phyloP scores from a whole-genome alignment of 2,797 vertebrate species.

The Tympanoctomys barrerae region DNA sequence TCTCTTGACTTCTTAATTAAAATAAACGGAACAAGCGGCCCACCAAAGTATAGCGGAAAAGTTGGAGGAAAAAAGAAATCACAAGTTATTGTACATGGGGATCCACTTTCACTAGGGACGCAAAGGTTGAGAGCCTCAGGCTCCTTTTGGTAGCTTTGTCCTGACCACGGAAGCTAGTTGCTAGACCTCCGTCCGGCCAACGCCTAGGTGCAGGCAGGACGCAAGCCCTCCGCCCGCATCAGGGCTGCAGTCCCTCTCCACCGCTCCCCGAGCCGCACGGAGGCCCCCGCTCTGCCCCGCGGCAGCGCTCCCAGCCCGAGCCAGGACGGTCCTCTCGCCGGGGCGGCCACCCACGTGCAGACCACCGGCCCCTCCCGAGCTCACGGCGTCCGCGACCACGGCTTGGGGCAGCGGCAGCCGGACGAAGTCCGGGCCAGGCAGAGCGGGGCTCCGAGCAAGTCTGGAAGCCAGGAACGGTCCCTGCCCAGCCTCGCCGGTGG shows the following conservation, averaged over 20 bases:
- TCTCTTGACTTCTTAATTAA: conserved; percentile 49
- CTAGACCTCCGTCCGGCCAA: conserved; percentile 74
- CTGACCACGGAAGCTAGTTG: conserved; percentile 75
- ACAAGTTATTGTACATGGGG: neutral
- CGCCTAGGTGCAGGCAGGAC: conserved; percentile 9
- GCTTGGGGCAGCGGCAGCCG: neutral
- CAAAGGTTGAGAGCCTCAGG: neutral
- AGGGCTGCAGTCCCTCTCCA: neutral
- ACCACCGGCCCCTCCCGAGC: neutral
- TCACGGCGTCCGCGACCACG: neutral
- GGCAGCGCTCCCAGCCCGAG: conserved; percentile 16
- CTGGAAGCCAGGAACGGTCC: conserved; percentile 10
- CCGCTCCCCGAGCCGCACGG: neutral
- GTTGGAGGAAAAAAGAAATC: neutral
- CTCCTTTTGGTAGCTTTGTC: conserved; percentile 57
- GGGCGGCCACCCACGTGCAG: conserved; percentile 45
- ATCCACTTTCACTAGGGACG: conserved; percentile 62
- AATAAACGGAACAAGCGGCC: conserved; percentile 9
- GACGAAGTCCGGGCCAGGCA: neutral
- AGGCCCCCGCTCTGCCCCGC: neutral
- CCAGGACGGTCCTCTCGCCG: neutral
- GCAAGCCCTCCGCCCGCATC: neutral
- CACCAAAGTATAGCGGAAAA: conserved; percentile 23
- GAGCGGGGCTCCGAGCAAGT: neutral
- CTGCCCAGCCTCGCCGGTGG: neutral